These are phyloP conservation scores for Platerodrilus igneus DNA, from an alignment of 2,888 invertebrate genomes.

Conservation along the genomic window DNA sequence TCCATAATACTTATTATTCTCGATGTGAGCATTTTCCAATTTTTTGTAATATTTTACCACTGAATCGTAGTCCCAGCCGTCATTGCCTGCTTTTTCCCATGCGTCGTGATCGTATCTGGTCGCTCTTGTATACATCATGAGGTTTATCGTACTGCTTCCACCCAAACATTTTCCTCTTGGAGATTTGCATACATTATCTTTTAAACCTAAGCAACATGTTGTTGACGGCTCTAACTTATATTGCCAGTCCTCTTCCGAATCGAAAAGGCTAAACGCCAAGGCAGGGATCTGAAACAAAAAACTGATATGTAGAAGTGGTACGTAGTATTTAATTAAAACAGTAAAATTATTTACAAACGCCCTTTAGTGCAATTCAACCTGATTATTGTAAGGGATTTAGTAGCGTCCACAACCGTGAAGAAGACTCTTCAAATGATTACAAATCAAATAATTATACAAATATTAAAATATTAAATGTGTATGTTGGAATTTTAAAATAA, in stretches of 20 bases:
- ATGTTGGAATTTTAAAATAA: no score
- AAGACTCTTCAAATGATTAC: no score
- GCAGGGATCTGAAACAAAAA: conserved; percentile 62
- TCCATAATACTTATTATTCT: conserved; percentile 20
- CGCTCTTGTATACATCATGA: conserved; percentile 88
- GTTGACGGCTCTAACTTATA: conserved; percentile 80
- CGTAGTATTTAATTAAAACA: no score
- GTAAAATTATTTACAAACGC: no score
- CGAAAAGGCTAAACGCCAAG: conserved; percentile 77
- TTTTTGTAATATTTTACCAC: conserved; percentile 80
- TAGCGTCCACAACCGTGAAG: no score
- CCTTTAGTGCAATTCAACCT: no score
- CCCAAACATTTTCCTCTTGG: conserved; percentile 88
- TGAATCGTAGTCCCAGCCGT: conserved; percentile 80
- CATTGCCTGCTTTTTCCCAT: conserved; percentile 79
- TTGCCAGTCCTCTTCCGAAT: conserved; percentile 87
- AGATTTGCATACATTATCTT: conserved; percentile 83
- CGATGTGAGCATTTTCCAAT: conserved; percentile 26
- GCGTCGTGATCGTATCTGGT: conserved; percentile 81
- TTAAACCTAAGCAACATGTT: conserved; percentile 80
- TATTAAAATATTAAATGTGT: no score
- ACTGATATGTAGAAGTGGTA: conserved; percentile 27
- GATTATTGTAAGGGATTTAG: no score
- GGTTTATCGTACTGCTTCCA: conserved; percentile 82
- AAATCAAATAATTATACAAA: no score